Percentiles rank a stretch among this genome's conserved stretches.
These are phyloP conservation scores for Tympanoctomys barrerae DNA, from an alignment of 2,797 vertebrate species.

Conservation along the genomic window DNA sequence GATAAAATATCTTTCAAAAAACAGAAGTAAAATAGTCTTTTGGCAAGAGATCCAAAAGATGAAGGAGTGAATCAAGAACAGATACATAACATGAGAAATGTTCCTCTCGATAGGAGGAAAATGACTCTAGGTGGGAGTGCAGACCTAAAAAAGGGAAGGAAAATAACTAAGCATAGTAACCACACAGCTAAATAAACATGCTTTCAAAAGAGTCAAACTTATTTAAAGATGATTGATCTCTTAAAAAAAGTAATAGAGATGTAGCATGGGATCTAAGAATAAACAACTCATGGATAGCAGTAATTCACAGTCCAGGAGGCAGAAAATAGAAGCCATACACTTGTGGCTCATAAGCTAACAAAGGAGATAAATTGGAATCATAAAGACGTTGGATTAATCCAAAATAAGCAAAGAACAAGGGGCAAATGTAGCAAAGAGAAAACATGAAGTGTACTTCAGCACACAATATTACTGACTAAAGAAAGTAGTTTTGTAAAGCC, in stretches of 20 bases:
- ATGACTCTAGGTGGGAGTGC: not conserved
- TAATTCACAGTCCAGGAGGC: not conserved
- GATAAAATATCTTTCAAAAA: constrained; percentile 17
- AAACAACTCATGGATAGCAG: not conserved
- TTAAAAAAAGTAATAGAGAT: not conserved
- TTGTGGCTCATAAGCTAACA: not conserved
- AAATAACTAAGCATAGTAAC: not conserved
- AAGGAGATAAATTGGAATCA: not conserved
- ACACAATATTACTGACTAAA: not conserved
- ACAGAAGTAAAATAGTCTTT: not conserved
- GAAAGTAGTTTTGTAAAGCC: not conserved
- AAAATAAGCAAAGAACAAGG: not conserved
- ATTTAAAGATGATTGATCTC: not conserved
- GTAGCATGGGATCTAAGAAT: not conserved
- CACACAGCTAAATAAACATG: not conserved
- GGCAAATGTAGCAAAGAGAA: not conserved
- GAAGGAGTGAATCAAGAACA: not conserved
- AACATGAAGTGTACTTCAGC: not conserved
- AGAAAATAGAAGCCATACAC: not conserved
- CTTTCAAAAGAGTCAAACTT: not conserved
- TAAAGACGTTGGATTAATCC: not conserved
- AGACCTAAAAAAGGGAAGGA: not conserved
- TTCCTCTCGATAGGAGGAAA: not conserved
- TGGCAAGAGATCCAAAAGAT: not conserved
- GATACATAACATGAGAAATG: not conserved